These are phyloP conservation scores for Eupithecia inturbata DNA, from an alignment of 2,888 invertebrate genomes.

Conservation along the genomic window DNA sequence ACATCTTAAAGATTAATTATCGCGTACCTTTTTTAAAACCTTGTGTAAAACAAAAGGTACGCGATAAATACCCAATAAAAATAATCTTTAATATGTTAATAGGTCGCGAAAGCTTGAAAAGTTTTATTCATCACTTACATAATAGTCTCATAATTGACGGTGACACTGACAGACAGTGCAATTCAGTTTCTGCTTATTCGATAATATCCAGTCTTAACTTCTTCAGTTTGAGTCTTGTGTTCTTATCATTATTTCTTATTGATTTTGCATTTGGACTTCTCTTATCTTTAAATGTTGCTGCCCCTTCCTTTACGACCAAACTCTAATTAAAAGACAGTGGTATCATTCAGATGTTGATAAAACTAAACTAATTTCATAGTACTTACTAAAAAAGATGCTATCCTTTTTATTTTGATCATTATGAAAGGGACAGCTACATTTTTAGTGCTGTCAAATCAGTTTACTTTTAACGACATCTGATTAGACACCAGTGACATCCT, in stretches of 20 bases:
- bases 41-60: too few relatives aligned
- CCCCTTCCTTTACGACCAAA: not conserved
- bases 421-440: not conserved
- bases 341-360: not conserved
- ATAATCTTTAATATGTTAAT: too few relatives aligned
- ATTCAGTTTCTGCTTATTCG: too few relatives aligned
- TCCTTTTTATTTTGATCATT: too few relatives aligned
- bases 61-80: too few relatives aligned
- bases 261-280: not conserved
- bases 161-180: too few relatives aligned
- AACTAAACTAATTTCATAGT: not conserved
- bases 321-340: not conserved
- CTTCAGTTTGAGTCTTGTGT: not conserved
- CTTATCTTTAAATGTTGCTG: not conserved
- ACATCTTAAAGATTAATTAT: too few relatives aligned
- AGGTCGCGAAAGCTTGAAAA: too few relatives aligned
- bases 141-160: too few relatives aligned
- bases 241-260: not conserved
- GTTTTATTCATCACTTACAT: too few relatives aligned
- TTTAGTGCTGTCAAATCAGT: not conserved
- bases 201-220: not conserved
- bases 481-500: not conserved
- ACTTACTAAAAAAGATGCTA: not conserved
- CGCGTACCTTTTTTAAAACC: too few relatives aligned
- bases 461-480: too few relatives aligned